Percentiles rank a stretch among this genome's conserved stretches.
These are phyloP conservation scores for Rugalucina vietnamica DNA, from an alignment of 2,888 invertebrate genomes.

Conservation along the genomic window DNA sequence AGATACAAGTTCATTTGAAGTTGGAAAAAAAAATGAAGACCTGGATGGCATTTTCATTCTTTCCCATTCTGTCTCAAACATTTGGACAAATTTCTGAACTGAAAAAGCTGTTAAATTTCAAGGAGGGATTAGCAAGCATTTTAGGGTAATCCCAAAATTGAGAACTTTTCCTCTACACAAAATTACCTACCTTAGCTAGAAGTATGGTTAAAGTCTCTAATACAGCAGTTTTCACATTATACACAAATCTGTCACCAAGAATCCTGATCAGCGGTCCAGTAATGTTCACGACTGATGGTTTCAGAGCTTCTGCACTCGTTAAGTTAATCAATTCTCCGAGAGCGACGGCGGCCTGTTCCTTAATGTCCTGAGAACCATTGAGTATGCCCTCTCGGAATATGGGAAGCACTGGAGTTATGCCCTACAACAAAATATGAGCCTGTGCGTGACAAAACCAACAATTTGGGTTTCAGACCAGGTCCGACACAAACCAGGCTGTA, in stretches of 20 bases:
- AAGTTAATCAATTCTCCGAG: constrained; percentile 92
- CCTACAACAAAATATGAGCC: constrained; percentile 87
- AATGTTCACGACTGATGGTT: constrained; percentile 98
- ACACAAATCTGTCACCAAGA: constrained; percentile 96
- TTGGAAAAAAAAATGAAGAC: too few species aligned
- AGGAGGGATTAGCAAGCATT: too few species aligned
- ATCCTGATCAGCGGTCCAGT: constrained; percentile 99
- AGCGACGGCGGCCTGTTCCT: constrained; percentile 97
- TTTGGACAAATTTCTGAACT: too few species aligned
- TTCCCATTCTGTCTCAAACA: too few species aligned
- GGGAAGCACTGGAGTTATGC: constrained; percentile 96
- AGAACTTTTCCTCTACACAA: too few species aligned
- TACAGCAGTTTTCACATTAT: constrained; percentile 97
- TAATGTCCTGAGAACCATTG: constrained; percentile 97
- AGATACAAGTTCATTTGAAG: too few species aligned
- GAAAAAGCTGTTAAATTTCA: too few species aligned
- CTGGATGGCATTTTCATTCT: too few species aligned
- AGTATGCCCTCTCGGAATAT: constrained; percentile 98
- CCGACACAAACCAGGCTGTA: too few species aligned
- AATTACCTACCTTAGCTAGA: constrained; percentile 90
- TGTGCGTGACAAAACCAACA: too few species aligned
- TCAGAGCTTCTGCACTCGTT: constrained; percentile 94
- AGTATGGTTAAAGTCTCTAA: constrained; percentile 96
- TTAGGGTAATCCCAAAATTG: too few species aligned
- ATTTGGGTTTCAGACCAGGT: too few species aligned